A percentile compares a stretch with the other conserved stretches of the same genome.
Conservation (phyloP, 2,113 vertebrate species). For the Pseudorasbora parva region DNA sequence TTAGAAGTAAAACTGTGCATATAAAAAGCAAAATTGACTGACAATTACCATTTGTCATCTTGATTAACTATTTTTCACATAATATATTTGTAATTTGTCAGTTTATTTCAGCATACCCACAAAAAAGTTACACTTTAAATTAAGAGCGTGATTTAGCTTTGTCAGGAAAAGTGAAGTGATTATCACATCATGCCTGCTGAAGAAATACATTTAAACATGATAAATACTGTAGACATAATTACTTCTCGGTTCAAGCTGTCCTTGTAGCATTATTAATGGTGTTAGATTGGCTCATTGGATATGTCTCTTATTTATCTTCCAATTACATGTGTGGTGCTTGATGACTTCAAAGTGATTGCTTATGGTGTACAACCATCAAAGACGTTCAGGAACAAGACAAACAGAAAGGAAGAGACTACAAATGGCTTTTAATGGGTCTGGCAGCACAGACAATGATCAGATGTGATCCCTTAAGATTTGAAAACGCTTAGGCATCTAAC, state of each 20-base stretch:
- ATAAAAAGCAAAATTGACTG: background rate
- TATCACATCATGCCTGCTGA: background rate
- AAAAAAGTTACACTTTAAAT: background rate
- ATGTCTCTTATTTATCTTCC: slow-evolving; percentile 42
- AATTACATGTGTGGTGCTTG: no score
- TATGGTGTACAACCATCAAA: slow-evolving; percentile 14
- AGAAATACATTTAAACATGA: background rate
- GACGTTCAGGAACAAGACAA: slow-evolving; percentile 36
- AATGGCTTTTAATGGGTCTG: slow-evolving; percentile 65
- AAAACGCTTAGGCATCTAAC: background rate
- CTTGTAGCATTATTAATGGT: slow-evolving; percentile 44
- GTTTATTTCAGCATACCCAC: background rate
- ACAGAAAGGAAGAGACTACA: slow-evolving; percentile 36
- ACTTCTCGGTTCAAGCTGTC: background rate
- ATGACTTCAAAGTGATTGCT: slow-evolving; percentile 6
- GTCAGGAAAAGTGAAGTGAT: background rate
- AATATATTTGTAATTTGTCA: background rate
- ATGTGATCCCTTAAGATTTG: slow-evolving; percentile 28
- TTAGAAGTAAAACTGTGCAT: background rate
- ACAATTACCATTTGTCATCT: background rate
- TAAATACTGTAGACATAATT: background rate
- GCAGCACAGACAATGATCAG: slow-evolving; percentile 50
- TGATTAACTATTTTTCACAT: background rate
- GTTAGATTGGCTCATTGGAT: slow-evolving; percentile 49
- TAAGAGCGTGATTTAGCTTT: background rate